phyloP scores from a whole-genome alignment of 1,140 invertebrate genomes.

The Drosophila albomicans region DNA sequence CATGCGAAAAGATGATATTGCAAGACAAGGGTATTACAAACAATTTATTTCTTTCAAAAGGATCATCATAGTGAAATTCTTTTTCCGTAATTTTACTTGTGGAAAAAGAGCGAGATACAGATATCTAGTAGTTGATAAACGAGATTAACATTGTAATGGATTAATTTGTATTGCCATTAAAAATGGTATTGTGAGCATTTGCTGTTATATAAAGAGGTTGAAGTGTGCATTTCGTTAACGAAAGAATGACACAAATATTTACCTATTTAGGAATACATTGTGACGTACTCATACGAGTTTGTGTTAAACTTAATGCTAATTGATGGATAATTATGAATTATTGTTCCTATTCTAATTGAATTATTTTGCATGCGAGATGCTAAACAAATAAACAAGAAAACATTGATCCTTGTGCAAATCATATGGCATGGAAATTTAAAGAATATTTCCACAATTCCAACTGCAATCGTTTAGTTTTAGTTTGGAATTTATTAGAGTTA shows the following conservation, averaged over 20 bases:
- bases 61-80: too few relatives aligned
- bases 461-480: neutral
- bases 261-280: constrained; percentile 15
- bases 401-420: neutral
- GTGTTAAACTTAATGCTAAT: constrained; percentile 18
- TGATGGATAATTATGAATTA: constrained; percentile 20
- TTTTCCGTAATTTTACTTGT: too few relatives aligned
- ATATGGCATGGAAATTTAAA: neutral
- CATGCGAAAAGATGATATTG: too few relatives aligned
- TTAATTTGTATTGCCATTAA: neutral
- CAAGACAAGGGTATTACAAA: too few relatives aligned
- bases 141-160: neutral
- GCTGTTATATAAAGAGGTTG: neutral
- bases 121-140: too few relatives aligned
- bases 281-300: neutral
- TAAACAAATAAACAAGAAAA: constrained; percentile 16
- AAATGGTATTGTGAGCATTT: neutral
- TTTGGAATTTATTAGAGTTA: constrained; percentile 5
- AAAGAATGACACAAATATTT: constrained; percentile 26
- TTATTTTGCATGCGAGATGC: constrained; percentile 4
- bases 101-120: too few relatives aligned
- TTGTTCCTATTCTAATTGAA: constrained; percentile 24
- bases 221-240: constrained; percentile 16
- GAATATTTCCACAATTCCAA: neutral
- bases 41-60: too few relatives aligned